phyloP scores from a whole-genome alignment of 2,797 vertebrate genomes.

The Hylomyscus alleni region DNA sequence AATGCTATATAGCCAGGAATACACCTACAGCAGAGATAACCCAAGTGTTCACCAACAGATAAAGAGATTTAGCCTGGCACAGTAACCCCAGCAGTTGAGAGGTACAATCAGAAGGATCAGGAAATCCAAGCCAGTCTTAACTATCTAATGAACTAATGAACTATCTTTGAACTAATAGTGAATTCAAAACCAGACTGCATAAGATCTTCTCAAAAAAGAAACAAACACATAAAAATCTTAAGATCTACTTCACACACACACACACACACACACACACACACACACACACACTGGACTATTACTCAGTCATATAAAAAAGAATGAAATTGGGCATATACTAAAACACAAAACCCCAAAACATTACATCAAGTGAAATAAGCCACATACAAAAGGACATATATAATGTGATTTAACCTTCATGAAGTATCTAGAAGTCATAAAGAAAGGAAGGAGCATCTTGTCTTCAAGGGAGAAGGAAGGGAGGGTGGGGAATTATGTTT shows the following conservation, averaged over 20 bases:
- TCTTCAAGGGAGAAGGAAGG: background rate
- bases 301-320: constrained; percentile 43
- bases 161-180: background rate
- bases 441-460: constrained; percentile 20
- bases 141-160: background rate
- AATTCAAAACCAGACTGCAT: background rate
- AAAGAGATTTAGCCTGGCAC: background rate
- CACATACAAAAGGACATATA: constrained; percentile 40
- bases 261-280: background rate
- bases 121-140: background rate
- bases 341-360: constrained; percentile 52
- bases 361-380: constrained; percentile 41
- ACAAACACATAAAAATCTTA: background rate
- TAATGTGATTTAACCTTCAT: constrained; percentile 27
- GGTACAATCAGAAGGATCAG: background rate
- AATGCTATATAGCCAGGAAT: background rate
- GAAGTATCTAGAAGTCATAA: constrained; percentile 44
- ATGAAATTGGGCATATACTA: constrained; percentile 15
- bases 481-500: background rate
- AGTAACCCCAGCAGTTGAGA: background rate
- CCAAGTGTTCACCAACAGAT: background rate
- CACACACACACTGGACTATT: background rate
- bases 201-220: background rate
- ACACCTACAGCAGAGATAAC: constrained; percentile 20
- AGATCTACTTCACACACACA: background rate